These are phyloP conservation scores for Trachelus troglodyta DNA, from an alignment of 2,888 invertebrate genomes.

Conservation along the genomic window DNA sequence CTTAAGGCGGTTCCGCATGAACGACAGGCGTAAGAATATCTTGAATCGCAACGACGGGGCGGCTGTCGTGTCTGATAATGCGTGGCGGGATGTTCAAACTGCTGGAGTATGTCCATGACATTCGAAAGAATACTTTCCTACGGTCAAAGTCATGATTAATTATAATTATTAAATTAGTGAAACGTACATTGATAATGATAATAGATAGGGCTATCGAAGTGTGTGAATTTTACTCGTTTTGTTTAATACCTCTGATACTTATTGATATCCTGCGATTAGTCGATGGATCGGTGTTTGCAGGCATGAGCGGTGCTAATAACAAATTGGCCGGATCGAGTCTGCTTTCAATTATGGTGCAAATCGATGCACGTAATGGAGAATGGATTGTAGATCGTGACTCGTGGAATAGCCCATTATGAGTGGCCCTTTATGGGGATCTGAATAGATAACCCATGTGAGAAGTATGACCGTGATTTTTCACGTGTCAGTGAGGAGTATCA, in stretches of 20 bases:
- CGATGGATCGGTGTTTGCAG: background rate
- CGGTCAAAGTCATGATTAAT: background rate
- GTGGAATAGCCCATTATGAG: constrained; percentile 14
- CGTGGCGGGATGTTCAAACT: background rate
- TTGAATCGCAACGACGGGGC: background rate
- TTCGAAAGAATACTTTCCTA: background rate
- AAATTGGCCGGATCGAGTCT: background rate
- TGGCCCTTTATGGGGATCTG: background rate
- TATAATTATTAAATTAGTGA: background rate
- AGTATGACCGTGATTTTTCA: background rate
- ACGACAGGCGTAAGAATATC: background rate
- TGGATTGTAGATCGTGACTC: constrained; percentile 35
- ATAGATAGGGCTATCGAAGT: background rate
- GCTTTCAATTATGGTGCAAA: constrained; percentile 29
- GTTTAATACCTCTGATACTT: background rate
- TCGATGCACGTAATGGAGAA: constrained; percentile 39
- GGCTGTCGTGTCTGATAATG: background rate
- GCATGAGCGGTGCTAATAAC: background rate
- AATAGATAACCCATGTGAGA: background rate
- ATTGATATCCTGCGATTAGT: background rate
- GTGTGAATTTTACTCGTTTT: background rate
- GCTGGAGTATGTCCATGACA: background rate
- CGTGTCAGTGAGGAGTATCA: background rate
- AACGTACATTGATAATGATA: background rate
- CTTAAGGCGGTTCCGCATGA: background rate